Evolutionary conservation across 2,797 vertebrate species (phyloP).

Genomic region (Cygnus olor): DNA sequence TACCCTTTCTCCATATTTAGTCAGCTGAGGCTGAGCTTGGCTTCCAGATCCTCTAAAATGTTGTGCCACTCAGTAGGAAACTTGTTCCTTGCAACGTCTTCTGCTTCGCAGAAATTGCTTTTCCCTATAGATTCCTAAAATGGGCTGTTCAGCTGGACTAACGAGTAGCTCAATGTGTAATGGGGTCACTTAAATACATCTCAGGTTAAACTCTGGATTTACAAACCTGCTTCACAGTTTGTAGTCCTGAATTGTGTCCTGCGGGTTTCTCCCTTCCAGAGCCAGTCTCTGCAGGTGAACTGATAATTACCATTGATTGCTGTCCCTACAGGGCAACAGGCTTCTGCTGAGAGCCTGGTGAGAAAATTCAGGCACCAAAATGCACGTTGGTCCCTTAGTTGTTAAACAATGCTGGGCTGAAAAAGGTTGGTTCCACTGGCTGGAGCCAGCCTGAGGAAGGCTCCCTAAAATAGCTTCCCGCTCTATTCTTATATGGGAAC

Average conservation of each 20-base stretch:
- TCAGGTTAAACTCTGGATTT: background rate
- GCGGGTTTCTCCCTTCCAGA: background rate
- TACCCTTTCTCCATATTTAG: conserved; percentile 66
- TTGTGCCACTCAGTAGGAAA: background rate
- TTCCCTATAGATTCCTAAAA: background rate
- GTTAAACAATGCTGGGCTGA: background rate
- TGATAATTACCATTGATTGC: background rate
- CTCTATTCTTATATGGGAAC: conserved; percentile 54
- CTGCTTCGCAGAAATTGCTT: background rate
- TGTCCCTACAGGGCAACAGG: background rate
- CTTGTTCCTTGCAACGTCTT: background rate
- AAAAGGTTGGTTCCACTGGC: conserved; percentile 14
- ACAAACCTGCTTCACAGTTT: background rate
- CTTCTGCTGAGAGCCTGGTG: background rate
- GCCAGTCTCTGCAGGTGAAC: background rate
- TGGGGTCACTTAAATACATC: background rate
- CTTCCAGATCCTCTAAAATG: background rate
- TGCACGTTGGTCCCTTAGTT: background rate
- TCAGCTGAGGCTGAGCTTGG: conserved; percentile 35
- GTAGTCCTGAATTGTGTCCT: background rate
- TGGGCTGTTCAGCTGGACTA: background rate
- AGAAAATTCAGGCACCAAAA: background rate
- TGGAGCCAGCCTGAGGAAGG: background rate
- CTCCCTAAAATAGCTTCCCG: conserved; percentile 47
- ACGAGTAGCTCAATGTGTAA: background rate